Conservation (phyloP, 2,797 vertebrate genomes). For the Sebastes vulpes region DNA sequence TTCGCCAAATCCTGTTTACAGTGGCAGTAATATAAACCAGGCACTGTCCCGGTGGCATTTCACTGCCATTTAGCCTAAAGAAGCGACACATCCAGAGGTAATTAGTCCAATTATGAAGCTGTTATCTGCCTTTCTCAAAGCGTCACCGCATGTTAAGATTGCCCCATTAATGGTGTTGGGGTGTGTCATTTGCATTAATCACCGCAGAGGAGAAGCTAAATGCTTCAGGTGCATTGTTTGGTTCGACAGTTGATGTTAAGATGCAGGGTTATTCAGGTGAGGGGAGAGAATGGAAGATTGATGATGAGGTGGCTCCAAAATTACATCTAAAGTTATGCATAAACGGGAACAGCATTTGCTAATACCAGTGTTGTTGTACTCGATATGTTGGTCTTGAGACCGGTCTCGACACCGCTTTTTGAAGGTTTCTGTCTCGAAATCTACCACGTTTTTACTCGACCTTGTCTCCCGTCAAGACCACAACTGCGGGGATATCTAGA, state of each 20-base stretch:
- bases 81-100: constrained; percentile 58
- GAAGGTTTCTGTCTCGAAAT: too few species aligned
- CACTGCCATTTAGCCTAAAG: constrained; percentile 74
- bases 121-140: constrained; percentile 64
- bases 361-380: background rate
- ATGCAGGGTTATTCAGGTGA: constrained; percentile 10
- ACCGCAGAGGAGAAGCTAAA: constrained; percentile 23
- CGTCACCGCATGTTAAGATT: constrained; percentile 44
- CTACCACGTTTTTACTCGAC: too few species aligned
- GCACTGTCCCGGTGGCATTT: constrained; percentile 66
- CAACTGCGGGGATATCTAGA: too few species aligned
- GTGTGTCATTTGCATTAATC: constrained; percentile 58
- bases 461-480: fast-evolving
- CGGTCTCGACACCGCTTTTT: background rate
- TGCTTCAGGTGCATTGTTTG: constrained; percentile 28
- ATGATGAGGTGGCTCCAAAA: constrained; percentile 10
- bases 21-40: constrained; percentile 43
- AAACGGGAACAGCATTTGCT: background rate
- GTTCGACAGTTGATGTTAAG: constrained; percentile 3
- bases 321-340: background rate
- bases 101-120: constrained; percentile 74
- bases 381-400: background rate
- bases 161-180: constrained; percentile 32
- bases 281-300: constrained; percentile 16
- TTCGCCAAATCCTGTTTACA: constrained; percentile 68